These are phyloP conservation scores for Troides aeacus DNA, from an alignment of 2,888 invertebrate genomes.

Conservation along the genomic window DNA sequence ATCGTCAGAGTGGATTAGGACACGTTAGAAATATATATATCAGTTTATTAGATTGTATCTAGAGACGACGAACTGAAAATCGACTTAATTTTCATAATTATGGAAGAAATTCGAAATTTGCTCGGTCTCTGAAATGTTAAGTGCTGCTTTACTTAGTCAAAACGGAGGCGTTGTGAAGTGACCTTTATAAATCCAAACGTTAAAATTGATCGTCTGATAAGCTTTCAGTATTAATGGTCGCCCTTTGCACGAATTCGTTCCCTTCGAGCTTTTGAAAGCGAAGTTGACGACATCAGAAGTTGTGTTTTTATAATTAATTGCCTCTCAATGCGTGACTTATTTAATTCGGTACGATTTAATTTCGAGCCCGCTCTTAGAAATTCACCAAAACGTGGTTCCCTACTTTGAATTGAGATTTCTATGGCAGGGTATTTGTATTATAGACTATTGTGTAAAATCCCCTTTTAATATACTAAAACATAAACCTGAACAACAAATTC, in stretches of 20 bases:
- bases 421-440: background rate
- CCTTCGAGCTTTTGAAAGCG: constrained; percentile 11
- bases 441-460: background rate
- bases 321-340: constrained; percentile 17
- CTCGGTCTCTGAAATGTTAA: constrained; percentile 17
- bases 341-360: constrained; percentile 19
- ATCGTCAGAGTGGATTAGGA: too few species aligned
- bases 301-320: constrained; percentile 28
- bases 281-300: constrained; percentile 22
- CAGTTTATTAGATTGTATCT: too few species aligned
- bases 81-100: too few species aligned
- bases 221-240: constrained; percentile 61
- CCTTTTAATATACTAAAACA: too few species aligned
- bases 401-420: background rate
- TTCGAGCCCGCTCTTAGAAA: background rate
- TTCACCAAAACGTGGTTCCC: too few species aligned
- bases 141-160: constrained; percentile 16
- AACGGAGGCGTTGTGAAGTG: constrained; percentile 35
- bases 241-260: constrained; percentile 43
- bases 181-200: constrained; percentile 59
- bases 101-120: background rate
- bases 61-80: too few species aligned
- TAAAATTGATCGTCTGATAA: constrained; percentile 58
- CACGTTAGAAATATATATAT: too few species aligned
- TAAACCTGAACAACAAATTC: too few species aligned